Conservation (phyloP, 2,888 invertebrate genomes). For the Ochlodes sylvanus region DNA sequence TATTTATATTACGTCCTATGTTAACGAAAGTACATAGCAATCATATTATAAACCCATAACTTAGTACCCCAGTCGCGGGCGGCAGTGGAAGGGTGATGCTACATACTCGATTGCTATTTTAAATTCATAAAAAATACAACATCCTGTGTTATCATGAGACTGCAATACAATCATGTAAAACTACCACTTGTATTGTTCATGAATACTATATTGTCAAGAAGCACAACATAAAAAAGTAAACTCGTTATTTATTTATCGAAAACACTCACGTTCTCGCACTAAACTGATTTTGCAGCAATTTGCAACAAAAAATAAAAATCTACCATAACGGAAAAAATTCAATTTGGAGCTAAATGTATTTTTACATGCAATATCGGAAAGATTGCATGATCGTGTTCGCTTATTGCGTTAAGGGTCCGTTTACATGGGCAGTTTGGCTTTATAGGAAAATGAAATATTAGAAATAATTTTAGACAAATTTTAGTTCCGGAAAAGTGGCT, state of each 20-base stretch:
- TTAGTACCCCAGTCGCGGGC: too few relatives aligned
- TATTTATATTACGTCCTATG: too few relatives aligned
- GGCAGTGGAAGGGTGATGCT: too few relatives aligned
- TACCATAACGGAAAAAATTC: conserved; percentile 16
- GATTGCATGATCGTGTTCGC: conserved; percentile 11
- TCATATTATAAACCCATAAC: too few relatives aligned
- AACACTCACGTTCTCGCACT: conserved; percentile 6
- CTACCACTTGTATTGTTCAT: not conserved
- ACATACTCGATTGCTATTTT: too few relatives aligned
- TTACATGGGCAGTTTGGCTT: conserved; percentile 5
- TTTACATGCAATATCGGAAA: conserved; percentile 13
- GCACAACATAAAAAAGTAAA: not conserved
- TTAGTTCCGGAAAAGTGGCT: not conserved
- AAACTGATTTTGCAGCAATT: conserved; percentile 10
- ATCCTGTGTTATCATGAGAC: not conserved
- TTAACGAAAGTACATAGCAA: too few relatives aligned
- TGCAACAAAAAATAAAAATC: conserved; percentile 11
- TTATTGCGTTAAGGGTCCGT: conserved; percentile 10
- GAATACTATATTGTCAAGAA: not conserved
- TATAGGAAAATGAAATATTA: conserved; percentile 3
- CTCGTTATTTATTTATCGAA: conserved; percentile 8
- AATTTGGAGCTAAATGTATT: conserved; percentile 19
- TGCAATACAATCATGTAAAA: not conserved
- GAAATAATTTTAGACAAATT: not conserved
- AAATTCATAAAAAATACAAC: too few relatives aligned